A percentile compares a stretch with the other conserved stretches of the same genome.
These are phyloP conservation scores for Spisula solida DNA, from an alignment of 2,888 invertebrate genomes.

Conservation along the genomic window DNA sequence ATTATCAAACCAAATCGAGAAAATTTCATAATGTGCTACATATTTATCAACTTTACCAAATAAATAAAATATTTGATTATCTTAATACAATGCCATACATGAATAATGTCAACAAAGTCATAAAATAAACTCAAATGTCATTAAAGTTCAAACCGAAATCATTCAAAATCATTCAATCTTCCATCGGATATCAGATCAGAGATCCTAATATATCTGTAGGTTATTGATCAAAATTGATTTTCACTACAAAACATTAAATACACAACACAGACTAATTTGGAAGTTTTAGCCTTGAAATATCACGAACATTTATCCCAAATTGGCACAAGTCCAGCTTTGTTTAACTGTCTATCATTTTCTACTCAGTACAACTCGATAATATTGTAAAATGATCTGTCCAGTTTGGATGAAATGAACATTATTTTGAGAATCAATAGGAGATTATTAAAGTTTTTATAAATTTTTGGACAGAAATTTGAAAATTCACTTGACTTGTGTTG, in stretches of 20 bases:
- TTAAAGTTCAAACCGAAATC: neutral
- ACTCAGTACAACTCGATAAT: neutral
- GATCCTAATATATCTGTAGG: constrained; percentile 38
- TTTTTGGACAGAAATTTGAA: no score
- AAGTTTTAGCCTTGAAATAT: neutral
- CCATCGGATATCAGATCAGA: neutral
- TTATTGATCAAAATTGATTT: constrained; percentile 47
- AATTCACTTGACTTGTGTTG: no score
- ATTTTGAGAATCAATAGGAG: neutral
- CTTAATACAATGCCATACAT: neutral
- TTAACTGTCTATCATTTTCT: constrained; percentile 10
- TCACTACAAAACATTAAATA: constrained; percentile 37
- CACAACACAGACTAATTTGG: neutral
- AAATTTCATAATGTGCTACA: no score
- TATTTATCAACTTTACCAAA: no score
- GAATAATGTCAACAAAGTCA: neutral
- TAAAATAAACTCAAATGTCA: constrained; percentile 1
- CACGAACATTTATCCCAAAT: neutral
- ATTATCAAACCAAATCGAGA: no score
- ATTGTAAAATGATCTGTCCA: neutral
- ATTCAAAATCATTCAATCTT: neutral
- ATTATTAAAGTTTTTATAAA: no score
- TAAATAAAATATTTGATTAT: neutral
- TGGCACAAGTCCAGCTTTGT: constrained; percentile 40
- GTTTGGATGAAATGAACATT: neutral